Conservation (phyloP, 2,888 invertebrate genomes). For the Punctoribates punctum region DNA sequence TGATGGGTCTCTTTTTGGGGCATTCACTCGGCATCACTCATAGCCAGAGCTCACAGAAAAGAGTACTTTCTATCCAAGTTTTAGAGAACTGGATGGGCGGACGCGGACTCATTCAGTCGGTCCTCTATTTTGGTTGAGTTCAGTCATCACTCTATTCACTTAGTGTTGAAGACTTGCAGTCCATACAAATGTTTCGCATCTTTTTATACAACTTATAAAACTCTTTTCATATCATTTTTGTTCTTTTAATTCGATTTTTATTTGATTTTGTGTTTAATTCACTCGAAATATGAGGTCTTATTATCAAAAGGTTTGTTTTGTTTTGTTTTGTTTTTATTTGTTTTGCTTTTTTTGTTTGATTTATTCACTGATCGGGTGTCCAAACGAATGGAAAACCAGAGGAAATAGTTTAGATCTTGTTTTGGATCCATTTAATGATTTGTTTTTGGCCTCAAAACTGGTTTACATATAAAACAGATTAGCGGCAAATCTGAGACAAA, state of each 20-base stretch:
- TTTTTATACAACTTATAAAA: not conserved
- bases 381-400: no score
- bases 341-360: not conserved
- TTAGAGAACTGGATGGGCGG: not conserved
- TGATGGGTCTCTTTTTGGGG: conserved; percentile 21
- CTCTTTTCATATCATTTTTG: not conserved
- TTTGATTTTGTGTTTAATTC: not conserved
- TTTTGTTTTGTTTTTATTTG: not conserved
- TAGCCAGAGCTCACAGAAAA: not conserved
- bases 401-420: not conserved
- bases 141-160: not conserved
- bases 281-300: no score
- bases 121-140: not conserved
- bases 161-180: not conserved
- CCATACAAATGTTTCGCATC: not conserved
- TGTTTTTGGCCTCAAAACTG: not conserved
- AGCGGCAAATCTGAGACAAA: not conserved
- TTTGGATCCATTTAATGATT: not conserved
- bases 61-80: not conserved
- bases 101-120: not conserved
- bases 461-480: not conserved
- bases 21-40: not conserved
- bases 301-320: not conserved
- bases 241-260: not conserved
- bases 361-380: no score